phyloP scores from a whole-genome alignment of 1,140 invertebrate genomes.

The Campoletis sonorensis region DNA sequence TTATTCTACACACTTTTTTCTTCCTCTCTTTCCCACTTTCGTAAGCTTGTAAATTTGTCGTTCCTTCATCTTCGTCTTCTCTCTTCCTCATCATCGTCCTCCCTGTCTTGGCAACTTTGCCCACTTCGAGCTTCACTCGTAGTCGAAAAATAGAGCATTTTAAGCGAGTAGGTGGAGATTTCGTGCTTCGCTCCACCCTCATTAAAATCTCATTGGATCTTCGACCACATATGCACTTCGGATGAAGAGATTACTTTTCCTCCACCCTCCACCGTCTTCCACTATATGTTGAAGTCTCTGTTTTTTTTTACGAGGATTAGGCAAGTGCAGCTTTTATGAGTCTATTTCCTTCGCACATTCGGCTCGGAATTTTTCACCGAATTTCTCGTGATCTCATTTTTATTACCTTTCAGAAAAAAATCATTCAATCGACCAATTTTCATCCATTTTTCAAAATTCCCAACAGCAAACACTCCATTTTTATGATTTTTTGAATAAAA shows the following conservation, averaged over 20 bases:
- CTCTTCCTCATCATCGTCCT: constrained; percentile 37
- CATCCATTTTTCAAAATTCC: too few species aligned
- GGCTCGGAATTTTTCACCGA: neutral
- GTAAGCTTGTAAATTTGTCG: constrained; percentile 35
- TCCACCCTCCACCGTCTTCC: neutral
- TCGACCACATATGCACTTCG: neutral
- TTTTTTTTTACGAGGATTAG: neutral
- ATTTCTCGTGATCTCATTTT: too few species aligned
- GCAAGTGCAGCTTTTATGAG: neutral
- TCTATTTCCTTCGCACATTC: neutral
- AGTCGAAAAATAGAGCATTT: constrained; percentile 73
- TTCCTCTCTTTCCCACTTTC: constrained; percentile 11
- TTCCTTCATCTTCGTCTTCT: constrained; percentile 52
- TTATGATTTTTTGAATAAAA: too few species aligned
- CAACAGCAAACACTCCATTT: too few species aligned
- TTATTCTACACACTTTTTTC: constrained; percentile 25
- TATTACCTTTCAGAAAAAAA: too few species aligned
- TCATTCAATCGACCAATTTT: too few species aligned
- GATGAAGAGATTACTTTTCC: constrained; percentile 28
- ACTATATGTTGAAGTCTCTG: constrained; percentile 32
- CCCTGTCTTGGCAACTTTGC: constrained; percentile 30
- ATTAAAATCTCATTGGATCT: constrained; percentile 71
- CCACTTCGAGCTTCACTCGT: constrained; percentile 21
- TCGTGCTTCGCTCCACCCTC: constrained; percentile 71
- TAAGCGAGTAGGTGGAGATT: constrained; percentile 75